Evolutionary conservation across 2,888 invertebrate species (phyloP), one percentile per base, ranked within the genome.

Genomic region (Drosophila sordidula): DNA sequence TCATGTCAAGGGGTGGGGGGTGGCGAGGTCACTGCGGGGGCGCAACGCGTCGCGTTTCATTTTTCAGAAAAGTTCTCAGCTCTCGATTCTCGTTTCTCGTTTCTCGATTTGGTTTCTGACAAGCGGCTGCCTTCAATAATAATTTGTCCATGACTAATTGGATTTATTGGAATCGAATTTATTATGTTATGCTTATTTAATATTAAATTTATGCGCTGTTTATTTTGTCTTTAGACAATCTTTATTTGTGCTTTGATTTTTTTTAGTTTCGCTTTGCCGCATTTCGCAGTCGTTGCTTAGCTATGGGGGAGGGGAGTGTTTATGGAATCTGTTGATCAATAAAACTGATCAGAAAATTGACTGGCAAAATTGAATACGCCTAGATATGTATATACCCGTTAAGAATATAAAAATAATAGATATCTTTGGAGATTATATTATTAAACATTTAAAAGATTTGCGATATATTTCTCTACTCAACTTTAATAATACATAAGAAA

Each of bases 101-200:
- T 14, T 61, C 50, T 32, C 36, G 44, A 5, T 29, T 62, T 26
- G 52, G 42, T 38, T 46, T 69, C 58, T 70, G 77, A 75, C 78
- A 69, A 72, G 71, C 54, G 63, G 73, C 75, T 63, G 78, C 65
- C 76, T 85, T 82, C 85, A 85, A 85, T 87, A 89, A 83, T 83
- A 90, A 90, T 90, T 89, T 89, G 90, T 75, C 87, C 90, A 87
- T 85, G 82, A 90, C 90, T 90, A 90, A 90, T 90, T 90, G 90
- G 90, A 90, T 90, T 89, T 85, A 90, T 89, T 89, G 87, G 87
- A 89, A 89, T 89, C 85, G 76, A 90, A 89, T 90, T 89, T 89
- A 90, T 87, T 87, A 87, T 82, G 87, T 78, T 89, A 82, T 87
- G 89, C 87, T 87, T 87, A 86, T 83, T 86, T 83, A 80, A 83